A percentile compares a stretch with the other conserved stretches of the same genome.
Conservation (phyloP, 2,797 vertebrate genomes). For the Myiotriccus ornatus region DNA sequence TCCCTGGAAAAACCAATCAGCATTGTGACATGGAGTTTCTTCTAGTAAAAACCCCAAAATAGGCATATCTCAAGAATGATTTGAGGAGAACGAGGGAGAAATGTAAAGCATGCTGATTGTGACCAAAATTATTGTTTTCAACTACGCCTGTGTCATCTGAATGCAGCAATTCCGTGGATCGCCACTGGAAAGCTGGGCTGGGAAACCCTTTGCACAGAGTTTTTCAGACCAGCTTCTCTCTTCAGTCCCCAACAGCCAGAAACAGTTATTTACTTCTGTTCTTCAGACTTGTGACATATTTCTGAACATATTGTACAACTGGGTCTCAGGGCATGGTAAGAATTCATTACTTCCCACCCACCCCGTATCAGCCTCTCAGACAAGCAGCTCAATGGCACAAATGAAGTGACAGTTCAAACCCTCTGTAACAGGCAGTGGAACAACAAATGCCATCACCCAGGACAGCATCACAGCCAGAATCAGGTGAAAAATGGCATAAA, state of each 20-base stretch:
- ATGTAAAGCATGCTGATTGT: neutral
- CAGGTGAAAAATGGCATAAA: neutral
- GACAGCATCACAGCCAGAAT: neutral
- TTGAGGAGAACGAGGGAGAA: neutral
- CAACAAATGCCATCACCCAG: neutral
- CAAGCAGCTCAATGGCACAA: neutral
- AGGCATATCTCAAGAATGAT: neutral
- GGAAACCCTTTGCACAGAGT: neutral
- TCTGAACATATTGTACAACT: neutral
- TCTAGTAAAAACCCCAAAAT: neutral
- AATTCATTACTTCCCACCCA: neutral
- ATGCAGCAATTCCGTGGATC: neutral
- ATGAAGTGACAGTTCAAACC: neutral
- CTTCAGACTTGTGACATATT: neutral
- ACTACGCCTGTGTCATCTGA: neutral
- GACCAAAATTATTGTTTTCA: conserved; percentile 47
- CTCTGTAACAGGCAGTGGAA: neutral
- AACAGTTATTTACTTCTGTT: neutral
- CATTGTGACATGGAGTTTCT: neutral
- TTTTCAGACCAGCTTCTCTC: neutral
- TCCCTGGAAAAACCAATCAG: neutral
- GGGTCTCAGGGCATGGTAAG: neutral
- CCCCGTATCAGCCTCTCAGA: too few species aligned
- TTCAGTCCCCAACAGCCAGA: neutral
- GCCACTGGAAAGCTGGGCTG: neutral